phyloP scores from a whole-genome alignment of 2,888 invertebrate species.

The Acleris sparsana region DNA sequence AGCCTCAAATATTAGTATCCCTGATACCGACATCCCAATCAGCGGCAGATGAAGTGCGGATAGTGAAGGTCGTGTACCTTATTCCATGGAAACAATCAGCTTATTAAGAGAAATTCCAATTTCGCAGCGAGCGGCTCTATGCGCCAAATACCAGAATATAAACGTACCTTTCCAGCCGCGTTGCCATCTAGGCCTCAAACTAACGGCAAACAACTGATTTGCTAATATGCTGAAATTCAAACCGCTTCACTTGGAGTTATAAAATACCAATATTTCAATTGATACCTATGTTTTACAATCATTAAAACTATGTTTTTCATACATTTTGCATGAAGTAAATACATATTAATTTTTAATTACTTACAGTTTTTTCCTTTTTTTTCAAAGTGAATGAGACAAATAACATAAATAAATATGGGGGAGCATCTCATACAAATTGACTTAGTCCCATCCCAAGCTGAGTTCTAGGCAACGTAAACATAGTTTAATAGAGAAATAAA shows the following conservation, averaged over 20 bases:
- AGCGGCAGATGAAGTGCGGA: conserved; percentile 25
- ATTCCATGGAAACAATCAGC: conserved; percentile 53
- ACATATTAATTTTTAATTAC: too few species aligned
- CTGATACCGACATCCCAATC: conserved; percentile 7
- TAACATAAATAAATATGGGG: too few species aligned
- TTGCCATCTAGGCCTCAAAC: conserved; percentile 64
- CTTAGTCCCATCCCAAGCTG: too few species aligned
- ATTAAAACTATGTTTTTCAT: not conserved
- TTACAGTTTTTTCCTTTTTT: too few species aligned
- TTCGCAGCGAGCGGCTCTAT: conserved; percentile 51
- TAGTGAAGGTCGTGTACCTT: conserved; percentile 33
- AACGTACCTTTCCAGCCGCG: conserved; percentile 65
- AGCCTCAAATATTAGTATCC: not conserved
- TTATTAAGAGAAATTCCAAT: conserved; percentile 59
- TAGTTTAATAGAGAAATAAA: too few species aligned
- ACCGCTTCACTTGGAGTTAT: conserved; percentile 30
- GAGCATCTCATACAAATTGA: too few species aligned
- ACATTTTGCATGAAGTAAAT: too few species aligned
- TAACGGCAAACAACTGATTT: conserved; percentile 59
- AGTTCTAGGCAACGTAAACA: too few species aligned
- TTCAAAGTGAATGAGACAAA: too few species aligned
- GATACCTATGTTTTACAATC: not conserved
- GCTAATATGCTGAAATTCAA: conserved; percentile 47
- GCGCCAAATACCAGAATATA: conserved; percentile 59
- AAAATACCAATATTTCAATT: conserved; percentile 7